phyloP scores from a whole-genome alignment of 2,888 invertebrate genomes.

The Priocnemis perturbator region DNA sequence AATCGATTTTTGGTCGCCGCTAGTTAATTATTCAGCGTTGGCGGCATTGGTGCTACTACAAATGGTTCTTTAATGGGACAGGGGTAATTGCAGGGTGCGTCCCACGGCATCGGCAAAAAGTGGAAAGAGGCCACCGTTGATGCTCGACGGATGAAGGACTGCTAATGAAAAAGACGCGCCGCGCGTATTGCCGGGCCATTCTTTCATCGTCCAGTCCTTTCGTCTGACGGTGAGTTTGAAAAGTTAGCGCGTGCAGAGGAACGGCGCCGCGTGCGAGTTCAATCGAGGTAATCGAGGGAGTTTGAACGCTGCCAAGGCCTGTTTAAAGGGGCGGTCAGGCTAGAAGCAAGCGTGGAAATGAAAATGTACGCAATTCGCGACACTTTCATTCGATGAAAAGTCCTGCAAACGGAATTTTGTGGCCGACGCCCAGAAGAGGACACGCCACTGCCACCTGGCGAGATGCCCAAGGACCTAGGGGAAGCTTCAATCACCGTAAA shows the following conservation, averaged over 20 bases:
- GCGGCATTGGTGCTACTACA: constrained; percentile 48
- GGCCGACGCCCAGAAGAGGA: constrained; percentile 56
- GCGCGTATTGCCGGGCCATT: too few species aligned
- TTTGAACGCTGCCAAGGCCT: too few species aligned
- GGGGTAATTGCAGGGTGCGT: constrained; percentile 28
- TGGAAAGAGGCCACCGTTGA: constrained; percentile 17
- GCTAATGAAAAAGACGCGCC: constrained; percentile 26
- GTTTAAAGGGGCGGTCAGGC: too few species aligned
- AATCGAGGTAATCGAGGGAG: too few species aligned
- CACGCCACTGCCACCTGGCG: constrained; percentile 69
- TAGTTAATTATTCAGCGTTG: constrained; percentile 55
- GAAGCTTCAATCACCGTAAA: constrained; percentile 72
- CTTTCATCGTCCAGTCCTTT: too few species aligned
- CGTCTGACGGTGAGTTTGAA: too few species aligned
- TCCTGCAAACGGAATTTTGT: constrained; percentile 36
- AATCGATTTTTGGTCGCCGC: constrained; percentile 54
- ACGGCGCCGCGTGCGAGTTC: too few species aligned
- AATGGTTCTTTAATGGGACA: constrained; percentile 53
- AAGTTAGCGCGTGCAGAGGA: too few species aligned
- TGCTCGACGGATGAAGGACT: constrained; percentile 19
- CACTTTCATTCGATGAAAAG: not conserved
- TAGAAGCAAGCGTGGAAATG: too few species aligned
- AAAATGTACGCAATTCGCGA: too few species aligned
- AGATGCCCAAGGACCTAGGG: constrained; percentile 63
- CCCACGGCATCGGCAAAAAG: not conserved